Conservation (phyloP, 2,113 vertebrate species). For the Grammomys dolichurus region DNA sequence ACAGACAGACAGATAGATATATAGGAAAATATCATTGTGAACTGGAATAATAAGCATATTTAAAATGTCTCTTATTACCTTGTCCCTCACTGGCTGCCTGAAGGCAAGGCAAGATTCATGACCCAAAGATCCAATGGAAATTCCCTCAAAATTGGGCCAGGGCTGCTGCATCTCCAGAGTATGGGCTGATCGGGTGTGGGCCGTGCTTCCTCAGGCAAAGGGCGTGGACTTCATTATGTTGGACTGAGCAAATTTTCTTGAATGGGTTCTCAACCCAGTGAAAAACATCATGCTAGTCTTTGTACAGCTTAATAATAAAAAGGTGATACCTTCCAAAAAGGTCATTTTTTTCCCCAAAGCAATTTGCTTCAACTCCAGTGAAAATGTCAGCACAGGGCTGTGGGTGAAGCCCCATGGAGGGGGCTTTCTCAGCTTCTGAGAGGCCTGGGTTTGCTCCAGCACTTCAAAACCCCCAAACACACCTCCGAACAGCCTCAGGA, state of each 20-base stretch:
- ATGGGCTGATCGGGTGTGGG: not conserved
- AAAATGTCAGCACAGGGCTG: not conserved
- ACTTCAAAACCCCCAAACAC: not conserved
- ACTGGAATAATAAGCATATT: not conserved
- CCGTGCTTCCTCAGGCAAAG: not conserved
- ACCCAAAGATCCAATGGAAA: not conserved
- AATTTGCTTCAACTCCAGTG: not conserved
- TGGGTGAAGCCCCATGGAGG: not conserved
- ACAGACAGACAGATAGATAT: not conserved
- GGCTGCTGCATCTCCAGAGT: too few species aligned
- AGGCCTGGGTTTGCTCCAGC: not conserved
- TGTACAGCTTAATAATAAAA: not conserved
- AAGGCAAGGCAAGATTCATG: not conserved
- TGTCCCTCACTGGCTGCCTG: not conserved
- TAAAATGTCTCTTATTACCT: not conserved
- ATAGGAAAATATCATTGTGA: not conserved
- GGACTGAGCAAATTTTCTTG: not conserved
- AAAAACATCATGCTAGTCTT: not conserved
- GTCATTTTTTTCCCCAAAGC: not conserved
- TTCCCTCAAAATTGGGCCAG: too few species aligned
- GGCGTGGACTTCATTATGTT: not conserved
- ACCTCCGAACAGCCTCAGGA: not conserved
- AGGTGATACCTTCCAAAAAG: not conserved
- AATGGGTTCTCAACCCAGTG: not conserved
- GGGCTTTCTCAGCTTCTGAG: too few species aligned